Conservation (phyloP, 2,888 invertebrate genomes). For the Orchesella flavescens region DNA sequence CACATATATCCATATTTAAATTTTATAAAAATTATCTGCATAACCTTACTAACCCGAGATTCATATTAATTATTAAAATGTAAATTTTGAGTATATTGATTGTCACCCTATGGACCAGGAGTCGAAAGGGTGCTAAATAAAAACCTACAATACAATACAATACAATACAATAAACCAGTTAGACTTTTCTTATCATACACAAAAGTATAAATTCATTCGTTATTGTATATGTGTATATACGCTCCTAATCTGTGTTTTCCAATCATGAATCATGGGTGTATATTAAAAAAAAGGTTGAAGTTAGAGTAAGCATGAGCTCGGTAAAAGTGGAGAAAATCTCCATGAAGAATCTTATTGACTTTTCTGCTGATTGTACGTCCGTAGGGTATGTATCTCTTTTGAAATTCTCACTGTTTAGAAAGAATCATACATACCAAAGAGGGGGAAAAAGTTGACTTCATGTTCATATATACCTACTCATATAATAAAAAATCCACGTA, state of each 20-base stretch:
- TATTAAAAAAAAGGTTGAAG: conserved; percentile 18
- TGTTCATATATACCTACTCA: background rate
- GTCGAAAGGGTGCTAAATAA: too few relatives aligned
- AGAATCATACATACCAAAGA: background rate
- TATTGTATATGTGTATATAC: background rate
- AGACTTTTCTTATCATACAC: too few relatives aligned
- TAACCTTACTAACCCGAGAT: too few relatives aligned
- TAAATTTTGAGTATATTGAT: too few relatives aligned
- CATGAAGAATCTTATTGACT: conserved; percentile 46
- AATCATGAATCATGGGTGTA: conserved; percentile 55
- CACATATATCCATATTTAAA: too few relatives aligned
- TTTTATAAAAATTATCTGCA: too few relatives aligned
- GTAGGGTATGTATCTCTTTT: conserved; percentile 31
- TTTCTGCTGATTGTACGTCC: conserved; percentile 44
- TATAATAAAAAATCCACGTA: background rate
- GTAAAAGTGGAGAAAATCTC: conserved; percentile 32
- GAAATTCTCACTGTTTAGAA: conserved; percentile 4
- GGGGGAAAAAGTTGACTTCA: too few relatives aligned
- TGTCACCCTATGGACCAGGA: too few relatives aligned
- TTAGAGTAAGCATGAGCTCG: background rate
- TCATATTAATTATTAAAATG: too few relatives aligned
- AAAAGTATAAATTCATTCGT: too few relatives aligned
- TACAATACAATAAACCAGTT: background rate
- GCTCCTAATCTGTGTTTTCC: conserved; percentile 47
- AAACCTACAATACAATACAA: too few relatives aligned